Base-by-base conservation (phyloP, 2,888 invertebrate genomes). In the Eurytoma californica region DNA sequence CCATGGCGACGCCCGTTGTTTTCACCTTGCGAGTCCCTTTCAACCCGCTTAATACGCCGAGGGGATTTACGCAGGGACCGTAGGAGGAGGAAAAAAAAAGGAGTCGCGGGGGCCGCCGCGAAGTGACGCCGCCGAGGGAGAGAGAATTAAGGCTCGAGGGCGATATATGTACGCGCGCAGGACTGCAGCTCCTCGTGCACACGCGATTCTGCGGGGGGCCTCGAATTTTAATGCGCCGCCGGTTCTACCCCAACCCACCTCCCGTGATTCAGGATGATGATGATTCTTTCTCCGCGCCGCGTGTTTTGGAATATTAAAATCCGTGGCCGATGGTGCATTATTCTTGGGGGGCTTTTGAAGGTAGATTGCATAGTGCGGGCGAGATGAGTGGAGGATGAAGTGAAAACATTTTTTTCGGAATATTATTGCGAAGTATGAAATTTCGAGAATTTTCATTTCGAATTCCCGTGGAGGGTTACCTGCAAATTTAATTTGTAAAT, bases 191-290 rank as follows among this genome's bases (percentile, higher is more conserved):
- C 24, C 39, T 47, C n/a, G 24, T 67, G 67, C n/a, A n/a, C n/a
- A n/a, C n/a, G n/a, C 67, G 51, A 13, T 51, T n/a, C 20, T 2
- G 53, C 13, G 61, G 4, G 66, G 60, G 72, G 72, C 60, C 39
- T 76, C 69, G 39, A 63, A 77, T 77, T 72, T 77, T 72, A 72
- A 77, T 77, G 77, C 61, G n/a, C 28, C 61, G 24, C n/a, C n/a
- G 30, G 18, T 30, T 55, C 39, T 61, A 47, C 39, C 24, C 39
- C 68, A 47, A 57, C 57, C n/a, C 28, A 12, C 3, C 13, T 12
- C 51, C 20, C 7, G 13, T 20, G 61, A 51, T 66, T 65, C 66
- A 51, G 60, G 58, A 65, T 69, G 70, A 75, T 79, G 65, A 39
- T 66, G 70, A 75, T 30, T 79, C 66, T 66, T 60, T 61, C 58